Evolutionary conservation across 2,797 vertebrate genomes (phyloP), one percentile per base, ranked within the genome.

Genomic region (Cuniculus paca): DNA sequence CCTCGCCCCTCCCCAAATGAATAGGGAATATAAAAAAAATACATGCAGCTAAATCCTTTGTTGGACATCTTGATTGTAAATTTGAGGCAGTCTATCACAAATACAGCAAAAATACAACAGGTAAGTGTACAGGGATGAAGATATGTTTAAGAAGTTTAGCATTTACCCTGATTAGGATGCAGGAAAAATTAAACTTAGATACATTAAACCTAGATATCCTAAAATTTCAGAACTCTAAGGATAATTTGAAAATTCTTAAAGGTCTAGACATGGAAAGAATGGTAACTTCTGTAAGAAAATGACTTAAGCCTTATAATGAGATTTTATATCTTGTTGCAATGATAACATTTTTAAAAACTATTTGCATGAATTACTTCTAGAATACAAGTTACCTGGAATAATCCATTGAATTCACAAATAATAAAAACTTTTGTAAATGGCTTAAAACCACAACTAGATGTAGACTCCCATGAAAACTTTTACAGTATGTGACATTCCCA

Each of bases 141-240:
- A 22, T 50, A 60, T 24, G 4, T 20, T 60, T 72, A 48, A 52
- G n/a, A 81, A 34, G 5, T 31, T 83, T 36, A 56, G 56, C 4
- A n/a, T 58, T 79, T 90, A 58, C 24, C 24, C 34, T 56, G 28
- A 81, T 42, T 0, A 63, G 58, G 5, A 85, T 6, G 13, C 16
- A 36, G 61, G 50, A 89, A 81, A 93, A 17, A 72, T 31, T 74
- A 83, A 63, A 22, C 42, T 12, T 28, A 82, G 8, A 31, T 26
- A 2, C 19, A 19, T 48, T 72, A 19, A 75, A 88, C 5, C 24
- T 50, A 83, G 22, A 39, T 3, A 20, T 39, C 22, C 58, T n/a
- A 72, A 90, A 77, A 88, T 48, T 74, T 77, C 36, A 78, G 84
- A 65, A 79, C 20, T 45, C 56, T 28, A 75, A 50, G 24, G 54